Evolutionary conservation across 92 coral and sea anemone species (phyloP).

Genomic region (Anthopleura xanthogrammica): DNA sequence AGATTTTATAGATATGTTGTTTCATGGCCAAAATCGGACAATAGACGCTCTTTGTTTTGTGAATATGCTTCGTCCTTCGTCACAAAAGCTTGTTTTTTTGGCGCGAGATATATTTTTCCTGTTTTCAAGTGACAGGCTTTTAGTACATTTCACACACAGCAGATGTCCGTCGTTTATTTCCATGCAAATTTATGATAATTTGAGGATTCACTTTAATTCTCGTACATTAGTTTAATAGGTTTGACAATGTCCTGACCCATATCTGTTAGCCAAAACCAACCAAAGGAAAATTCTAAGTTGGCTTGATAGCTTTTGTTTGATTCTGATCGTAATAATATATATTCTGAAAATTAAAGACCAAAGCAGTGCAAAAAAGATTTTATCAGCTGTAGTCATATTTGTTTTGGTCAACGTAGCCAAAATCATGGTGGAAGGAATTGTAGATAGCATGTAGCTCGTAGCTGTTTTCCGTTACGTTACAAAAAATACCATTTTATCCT

Average conservation of each 20-base stretch:
- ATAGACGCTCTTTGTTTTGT: constrained; percentile 2
- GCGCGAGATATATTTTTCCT: constrained; percentile 8
- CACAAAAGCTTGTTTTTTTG: constrained; percentile 5
- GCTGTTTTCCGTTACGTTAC: neutral
- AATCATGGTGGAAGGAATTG: neutral
- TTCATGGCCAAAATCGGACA: constrained; percentile 14
- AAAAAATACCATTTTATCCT: no score
- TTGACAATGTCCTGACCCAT: neutral
- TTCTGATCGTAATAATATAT: neutral
- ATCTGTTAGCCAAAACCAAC: neutral
- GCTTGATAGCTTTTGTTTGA: neutral
- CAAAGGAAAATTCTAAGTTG: neutral
- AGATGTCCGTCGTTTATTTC: neutral
- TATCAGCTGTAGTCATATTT: neutral
- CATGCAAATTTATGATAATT: constrained; percentile 20
- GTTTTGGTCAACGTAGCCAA: constrained; percentile 7
- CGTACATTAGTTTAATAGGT: neutral
- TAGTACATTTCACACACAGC: constrained; percentile 13
- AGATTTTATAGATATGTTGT: neutral
- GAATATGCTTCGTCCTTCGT: neutral
- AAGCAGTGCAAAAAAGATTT: neutral
- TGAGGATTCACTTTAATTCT: neutral
- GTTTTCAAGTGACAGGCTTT: constrained; percentile 18
- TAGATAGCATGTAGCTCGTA: neutral
- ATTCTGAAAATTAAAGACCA: neutral